Evolutionary conservation across 1,140 invertebrate species (phyloP).

Genomic region (Drosophila ambigua): DNA sequence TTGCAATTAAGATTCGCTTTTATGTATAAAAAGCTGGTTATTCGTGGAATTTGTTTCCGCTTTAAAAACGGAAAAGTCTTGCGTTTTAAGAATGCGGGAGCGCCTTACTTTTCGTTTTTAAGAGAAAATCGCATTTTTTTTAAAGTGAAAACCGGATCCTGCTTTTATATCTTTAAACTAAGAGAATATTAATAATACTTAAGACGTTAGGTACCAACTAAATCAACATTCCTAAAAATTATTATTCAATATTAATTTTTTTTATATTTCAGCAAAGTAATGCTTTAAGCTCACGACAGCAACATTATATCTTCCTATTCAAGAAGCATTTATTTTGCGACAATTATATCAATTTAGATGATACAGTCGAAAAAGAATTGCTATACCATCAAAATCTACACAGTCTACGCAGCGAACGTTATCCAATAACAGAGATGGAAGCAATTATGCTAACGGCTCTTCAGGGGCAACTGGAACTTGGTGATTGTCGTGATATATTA

Average conservation of each 20-base stretch:
- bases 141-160: too few relatives aligned
- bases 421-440: slow-evolving; percentile 96
- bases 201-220: too few relatives aligned
- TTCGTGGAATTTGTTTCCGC: too few relatives aligned
- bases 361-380: slow-evolving; percentile 97
- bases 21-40: too few relatives aligned
- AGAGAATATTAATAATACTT: too few relatives aligned
- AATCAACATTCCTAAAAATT: neutral
- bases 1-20: too few relatives aligned
- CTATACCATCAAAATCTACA: slow-evolving; percentile 98
- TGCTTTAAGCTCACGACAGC: slow-evolving; percentile 39
- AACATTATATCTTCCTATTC: slow-evolving; percentile 90
- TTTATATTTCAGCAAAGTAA: slow-evolving; percentile 36
- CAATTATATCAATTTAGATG: slow-evolving; percentile 92
- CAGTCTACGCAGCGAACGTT: slow-evolving; percentile 93
- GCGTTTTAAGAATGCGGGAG: too few relatives aligned
- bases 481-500: slow-evolving; percentile 89
- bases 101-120: too few relatives aligned
- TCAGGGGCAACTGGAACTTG: slow-evolving; percentile 95
- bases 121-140: too few relatives aligned
- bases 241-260: neutral
- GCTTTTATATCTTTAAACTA: too few relatives aligned
- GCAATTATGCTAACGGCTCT: slow-evolving; percentile 97
- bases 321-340: slow-evolving; percentile 97
- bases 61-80: too few relatives aligned